Evolutionary conservation across 1,140 invertebrate genomes (phyloP).

Genomic region (Daktulosphaira vitifoliae): DNA sequence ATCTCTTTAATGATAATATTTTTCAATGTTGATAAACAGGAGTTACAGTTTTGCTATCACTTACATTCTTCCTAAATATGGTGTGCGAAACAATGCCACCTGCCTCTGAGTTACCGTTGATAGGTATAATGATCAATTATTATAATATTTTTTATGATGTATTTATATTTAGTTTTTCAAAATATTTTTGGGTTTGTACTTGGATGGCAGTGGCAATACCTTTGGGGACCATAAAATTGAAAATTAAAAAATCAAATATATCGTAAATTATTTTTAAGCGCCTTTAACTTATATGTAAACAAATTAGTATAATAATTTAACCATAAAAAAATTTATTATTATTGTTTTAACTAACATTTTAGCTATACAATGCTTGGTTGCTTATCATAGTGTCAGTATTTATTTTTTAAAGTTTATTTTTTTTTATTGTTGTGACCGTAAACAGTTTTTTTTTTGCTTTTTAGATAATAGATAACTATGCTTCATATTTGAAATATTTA

Average conservation of each 20-base stretch:
- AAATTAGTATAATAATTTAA: no score
- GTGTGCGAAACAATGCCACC: conserved; percentile 56
- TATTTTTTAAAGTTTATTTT: neutral
- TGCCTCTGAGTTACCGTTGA: conserved; percentile 57
- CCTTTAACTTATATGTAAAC: no score
- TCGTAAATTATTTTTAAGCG: no score
- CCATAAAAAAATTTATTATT: conserved; percentile 16
- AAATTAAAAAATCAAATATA: no score
- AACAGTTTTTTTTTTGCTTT: neutral
- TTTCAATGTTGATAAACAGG: conserved; percentile 44
- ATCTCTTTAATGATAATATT: no score
- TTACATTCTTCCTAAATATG: conserved; percentile 65
- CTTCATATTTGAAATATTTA: no score
- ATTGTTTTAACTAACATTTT: conserved; percentile 6
- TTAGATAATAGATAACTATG: conserved; percentile 25
- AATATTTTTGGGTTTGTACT: conserved; percentile 24
- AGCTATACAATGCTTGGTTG: conserved; percentile 13
- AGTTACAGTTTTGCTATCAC: conserved; percentile 61
- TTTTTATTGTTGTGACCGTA: conserved; percentile 1
- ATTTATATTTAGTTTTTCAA: conserved; percentile 32
- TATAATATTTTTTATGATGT: conserved; percentile 1
- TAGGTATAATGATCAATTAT: conserved; percentile 46
- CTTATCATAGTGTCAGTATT: conserved; percentile 23
- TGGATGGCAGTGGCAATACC: conserved; percentile 24
- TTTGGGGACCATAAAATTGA: neutral